A percentile compares a stretch with the other conserved stretches of the same genome.
phyloP scores from a whole-genome alignment of 2,797 vertebrate species.

The Notoglanidium macrostoma region DNA sequence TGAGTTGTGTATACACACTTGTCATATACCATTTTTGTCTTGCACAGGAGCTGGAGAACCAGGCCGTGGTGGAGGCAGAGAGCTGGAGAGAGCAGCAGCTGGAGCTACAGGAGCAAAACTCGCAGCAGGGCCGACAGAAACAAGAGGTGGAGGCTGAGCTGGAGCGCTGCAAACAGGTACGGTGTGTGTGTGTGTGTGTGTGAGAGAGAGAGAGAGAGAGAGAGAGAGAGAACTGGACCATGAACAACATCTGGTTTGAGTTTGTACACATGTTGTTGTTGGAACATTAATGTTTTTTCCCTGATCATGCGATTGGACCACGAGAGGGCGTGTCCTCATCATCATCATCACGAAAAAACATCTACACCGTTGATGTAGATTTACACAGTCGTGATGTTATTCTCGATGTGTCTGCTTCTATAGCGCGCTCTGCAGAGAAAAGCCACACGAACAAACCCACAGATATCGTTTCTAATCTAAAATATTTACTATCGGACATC shows the following conservation, averaged over 20 bases:
- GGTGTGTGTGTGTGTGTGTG: not conserved
- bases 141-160: conserved; percentile 89
- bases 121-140: conserved; percentile 76
- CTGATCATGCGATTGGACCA: not conserved
- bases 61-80: conserved; percentile 87
- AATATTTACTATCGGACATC: not conserved
- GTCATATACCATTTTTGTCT: not conserved
- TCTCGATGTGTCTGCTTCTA: not conserved
- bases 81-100: conserved; percentile 85
- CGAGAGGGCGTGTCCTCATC: not conserved
- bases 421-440: not conserved
- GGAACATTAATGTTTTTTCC: not conserved
- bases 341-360: not conserved
- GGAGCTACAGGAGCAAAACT: conserved; percentile 86
- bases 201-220: not conserved
- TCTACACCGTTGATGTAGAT: not conserved
- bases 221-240: not conserved
- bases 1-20: not conserved
- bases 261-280: not conserved
- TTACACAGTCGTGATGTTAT: not conserved
- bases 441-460: no score
- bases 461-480: not conserved
- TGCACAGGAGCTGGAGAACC: conserved; percentile 88
- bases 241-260: not conserved
- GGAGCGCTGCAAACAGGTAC: conserved; percentile 91